Base-by-base conservation (phyloP, 2,797 vertebrate genomes). In the Sebastes cheni region DNA sequence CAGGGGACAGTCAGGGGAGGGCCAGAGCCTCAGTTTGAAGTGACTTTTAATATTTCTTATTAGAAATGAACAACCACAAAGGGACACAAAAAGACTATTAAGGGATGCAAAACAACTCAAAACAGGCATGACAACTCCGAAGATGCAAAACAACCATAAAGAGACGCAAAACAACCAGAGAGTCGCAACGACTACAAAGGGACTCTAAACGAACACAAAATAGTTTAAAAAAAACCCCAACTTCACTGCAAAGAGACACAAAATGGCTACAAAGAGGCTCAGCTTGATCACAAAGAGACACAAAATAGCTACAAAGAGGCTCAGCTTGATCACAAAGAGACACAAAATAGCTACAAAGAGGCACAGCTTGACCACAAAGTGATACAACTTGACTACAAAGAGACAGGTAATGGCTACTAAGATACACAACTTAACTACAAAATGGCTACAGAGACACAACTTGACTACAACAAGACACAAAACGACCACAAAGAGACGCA, bases 311-410 rank as follows among this genome's bases (percentile, higher is more conserved):
- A 14, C 11, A 34, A 9, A 11, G 0, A 62, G 64, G 16, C 4
- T 16, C 32, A 23, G 5, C 23, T 39, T 30, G 6, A 36, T 6
- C 1, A 14, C 2, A 54, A 30, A 65, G 20, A 39, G 22, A 14
- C 1, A 46, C 14, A 46, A 0, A 16, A 42, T 14, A 2, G 39
- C 52, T 10, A 20, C 10, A 1, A 27, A 34, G 8, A 11, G 0
- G 50, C 39, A 16, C 39, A 42, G 0, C 39, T 16, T 42, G 39
- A 42, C 39, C 0, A 42, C 14, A 46, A 46, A 3, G 3, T 18
- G 42, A 16, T 1, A 42, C 13, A 42, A 42, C 8, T 16, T 22
- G 2, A 12, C 34, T 5, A 54, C 29, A 64, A 34, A 54, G 2
- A 56, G 7, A n/a, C 8, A 6, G 13, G 3, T 25, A 25, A 42